A percentile compares a stretch with the other conserved stretches of the same genome.
phyloP scores from a whole-genome alignment of 2,888 invertebrate genomes.

The Aphodius sticticus region DNA sequence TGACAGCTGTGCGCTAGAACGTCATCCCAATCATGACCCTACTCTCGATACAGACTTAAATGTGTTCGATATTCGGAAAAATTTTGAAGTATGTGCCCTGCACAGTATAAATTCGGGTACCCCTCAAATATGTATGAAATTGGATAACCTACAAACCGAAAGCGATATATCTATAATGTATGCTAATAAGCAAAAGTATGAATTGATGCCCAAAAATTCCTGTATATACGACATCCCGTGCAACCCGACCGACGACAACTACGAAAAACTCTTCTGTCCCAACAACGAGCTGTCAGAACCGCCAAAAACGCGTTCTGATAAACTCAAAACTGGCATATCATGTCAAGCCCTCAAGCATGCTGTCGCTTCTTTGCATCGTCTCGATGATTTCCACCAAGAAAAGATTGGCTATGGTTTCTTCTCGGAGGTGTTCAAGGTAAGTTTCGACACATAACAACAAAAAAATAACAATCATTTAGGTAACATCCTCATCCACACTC shows the following conservation, averaged over 20 bases:
- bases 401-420: conserved; percentile 96
- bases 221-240: conserved; percentile 59
- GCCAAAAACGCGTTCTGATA: conserved; percentile 59
- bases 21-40: conserved; percentile 46
- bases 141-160: conserved; percentile 56
- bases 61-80: conserved; percentile 30
- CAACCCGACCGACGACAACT: conserved; percentile 57
- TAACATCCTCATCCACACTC: neutral
- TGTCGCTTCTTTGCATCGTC: conserved; percentile 88
- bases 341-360: conserved; percentile 92
- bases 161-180: conserved; percentile 43
- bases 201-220: conserved; percentile 50
- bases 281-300: conserved; percentile 59
- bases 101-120: conserved; percentile 36
- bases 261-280: conserved; percentile 57
- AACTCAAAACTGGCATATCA: conserved; percentile 75
- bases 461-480: too few species aligned
- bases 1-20: conserved; percentile 40
- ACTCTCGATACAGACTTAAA: conserved; percentile 31
- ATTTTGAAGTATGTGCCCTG: conserved; percentile 36
- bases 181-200: conserved; percentile 44
- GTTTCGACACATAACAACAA: neutral
- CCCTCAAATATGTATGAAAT: conserved; percentile 59
- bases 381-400: conserved; percentile 93
- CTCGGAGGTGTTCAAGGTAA: conserved; percentile 97